Percentiles rank a stretch among this genome's conserved stretches.
phyloP scores from a whole-genome alignment of 2,113 vertebrate genomes.

The Otus sunia region DNA sequence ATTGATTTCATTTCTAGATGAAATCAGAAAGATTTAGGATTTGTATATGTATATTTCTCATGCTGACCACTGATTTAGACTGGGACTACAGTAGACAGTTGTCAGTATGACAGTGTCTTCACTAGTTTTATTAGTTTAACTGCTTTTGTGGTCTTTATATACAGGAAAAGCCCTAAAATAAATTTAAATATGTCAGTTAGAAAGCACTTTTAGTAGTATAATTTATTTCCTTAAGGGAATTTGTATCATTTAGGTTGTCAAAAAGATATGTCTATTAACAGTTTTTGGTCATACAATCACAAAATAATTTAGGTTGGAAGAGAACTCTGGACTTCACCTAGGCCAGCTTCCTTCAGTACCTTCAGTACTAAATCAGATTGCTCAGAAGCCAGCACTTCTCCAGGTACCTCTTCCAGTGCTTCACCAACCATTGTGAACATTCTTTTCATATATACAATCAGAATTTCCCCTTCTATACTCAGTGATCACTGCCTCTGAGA shows the following conservation, averaged over 20 bases:
- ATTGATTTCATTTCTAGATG: not conserved
- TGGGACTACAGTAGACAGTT: not conserved
- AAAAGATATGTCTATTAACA: not conserved
- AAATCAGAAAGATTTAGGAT: not conserved
- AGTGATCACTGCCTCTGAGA: not conserved
- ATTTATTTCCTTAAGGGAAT: not conserved
- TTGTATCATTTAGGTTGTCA: not conserved
- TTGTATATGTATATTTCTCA: not conserved
- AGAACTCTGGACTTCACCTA: not conserved
- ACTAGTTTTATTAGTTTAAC: not conserved
- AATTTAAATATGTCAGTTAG: not conserved
- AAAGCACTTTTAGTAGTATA: not conserved
- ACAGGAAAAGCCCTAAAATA: not conserved
- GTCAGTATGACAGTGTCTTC: not conserved
- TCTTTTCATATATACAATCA: not conserved
- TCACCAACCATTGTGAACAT: not conserved
- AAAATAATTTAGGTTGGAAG: not conserved
- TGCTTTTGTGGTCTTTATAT: not conserved
- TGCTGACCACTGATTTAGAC: not conserved
- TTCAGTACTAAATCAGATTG: not conserved
- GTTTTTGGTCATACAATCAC: not conserved
- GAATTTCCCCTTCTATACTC: not conserved
- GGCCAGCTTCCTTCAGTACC: not conserved
- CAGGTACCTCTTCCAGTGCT: not conserved
- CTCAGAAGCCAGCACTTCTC: not conserved